Percentiles rank a stretch among this genome's conserved stretches.
Evolutionary conservation across 2,113 vertebrate species (phyloP).

Genomic region (Myotis brandtii): DNA sequence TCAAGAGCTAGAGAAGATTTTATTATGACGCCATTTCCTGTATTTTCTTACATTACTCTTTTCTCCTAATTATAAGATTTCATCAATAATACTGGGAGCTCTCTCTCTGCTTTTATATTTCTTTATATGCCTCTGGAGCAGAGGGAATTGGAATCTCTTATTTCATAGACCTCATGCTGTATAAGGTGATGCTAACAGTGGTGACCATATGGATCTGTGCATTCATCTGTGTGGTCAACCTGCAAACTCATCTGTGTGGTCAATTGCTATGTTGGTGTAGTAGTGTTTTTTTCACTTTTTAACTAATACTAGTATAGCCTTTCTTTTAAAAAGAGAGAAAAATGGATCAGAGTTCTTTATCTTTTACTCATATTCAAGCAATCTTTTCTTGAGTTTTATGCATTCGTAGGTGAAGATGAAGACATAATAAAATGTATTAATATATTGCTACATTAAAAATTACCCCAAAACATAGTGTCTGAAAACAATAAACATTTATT

Average conservation of each 20-base stretch:
- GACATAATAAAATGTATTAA: neutral
- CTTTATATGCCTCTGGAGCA: neutral
- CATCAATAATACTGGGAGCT: neutral
- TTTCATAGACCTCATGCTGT: neutral
- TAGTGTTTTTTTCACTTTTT: constrained; percentile 35
- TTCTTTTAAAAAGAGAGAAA: neutral
- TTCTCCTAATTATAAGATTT: constrained; percentile 34
- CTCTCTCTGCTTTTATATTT: neutral
- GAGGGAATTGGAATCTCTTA: neutral
- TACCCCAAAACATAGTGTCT: neutral
- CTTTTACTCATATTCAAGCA: neutral
- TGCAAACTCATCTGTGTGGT: neutral
- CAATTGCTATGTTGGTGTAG: neutral
- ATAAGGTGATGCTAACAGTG: neutral
- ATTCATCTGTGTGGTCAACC: neutral
- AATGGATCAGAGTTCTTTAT: neutral
- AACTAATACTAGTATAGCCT: neutral
- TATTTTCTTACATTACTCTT: constrained; percentile 26
- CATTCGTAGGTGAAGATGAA: constrained; percentile 7
- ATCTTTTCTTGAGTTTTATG: neutral
- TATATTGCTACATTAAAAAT: neutral
- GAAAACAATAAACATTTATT: neutral
- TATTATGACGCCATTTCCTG: neutral
- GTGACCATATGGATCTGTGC: neutral
- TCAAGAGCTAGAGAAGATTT: neutral